Evolutionary conservation across 2,113 vertebrate genomes (phyloP), one percentile per base, ranked within the genome.

Genomic region (Aythya baeri): DNA sequence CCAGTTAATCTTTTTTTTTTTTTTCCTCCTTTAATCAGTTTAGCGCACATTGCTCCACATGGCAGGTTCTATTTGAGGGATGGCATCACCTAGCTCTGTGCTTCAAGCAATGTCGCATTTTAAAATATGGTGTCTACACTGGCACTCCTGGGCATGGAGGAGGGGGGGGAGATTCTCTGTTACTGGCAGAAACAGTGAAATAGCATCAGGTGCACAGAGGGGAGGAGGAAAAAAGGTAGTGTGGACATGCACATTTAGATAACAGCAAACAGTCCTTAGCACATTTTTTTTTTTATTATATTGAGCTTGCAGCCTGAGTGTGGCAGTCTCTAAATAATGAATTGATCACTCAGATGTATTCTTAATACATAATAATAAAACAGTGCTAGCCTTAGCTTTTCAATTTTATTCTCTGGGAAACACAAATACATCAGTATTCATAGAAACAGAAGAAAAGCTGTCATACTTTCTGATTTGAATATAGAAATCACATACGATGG

Each of bases 71-170:
- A 44, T 38, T n/a, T 0, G 5, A 62, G 32, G 23, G 15, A 46
- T 12, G 41, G 32, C 21, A 49, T 11, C 9, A 17, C 6, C 18
- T 7, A 27, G 49, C 22, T 70, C n/a, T 29, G 59, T 17, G 17
- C 38, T 77, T 67, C 34, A 15, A 34, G 59, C 0, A 0, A 25
- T 23, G 31, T 7, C 31, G 49, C 13, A 3, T 57, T 50, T 73
- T 32, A 20, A 58, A 59, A 20, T 1, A 23, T 3, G 16, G 18
- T n/a, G 41, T 31, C 27, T 32, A 7, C 2, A 2, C 31, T 3
- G 3, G 29, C 25, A 44, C 21, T 22, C 11, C 27, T 66, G 13
- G 41, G n/a, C n/a, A 18, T 21, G 14, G 25, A 22, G 29, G 41
- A 36, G 32, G 46, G 36, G 27, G 27, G 22, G 21, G 6, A 18